phyloP scores from a whole-genome alignment of 2,888 invertebrate genomes.

The Punctoribates punctum region DNA sequence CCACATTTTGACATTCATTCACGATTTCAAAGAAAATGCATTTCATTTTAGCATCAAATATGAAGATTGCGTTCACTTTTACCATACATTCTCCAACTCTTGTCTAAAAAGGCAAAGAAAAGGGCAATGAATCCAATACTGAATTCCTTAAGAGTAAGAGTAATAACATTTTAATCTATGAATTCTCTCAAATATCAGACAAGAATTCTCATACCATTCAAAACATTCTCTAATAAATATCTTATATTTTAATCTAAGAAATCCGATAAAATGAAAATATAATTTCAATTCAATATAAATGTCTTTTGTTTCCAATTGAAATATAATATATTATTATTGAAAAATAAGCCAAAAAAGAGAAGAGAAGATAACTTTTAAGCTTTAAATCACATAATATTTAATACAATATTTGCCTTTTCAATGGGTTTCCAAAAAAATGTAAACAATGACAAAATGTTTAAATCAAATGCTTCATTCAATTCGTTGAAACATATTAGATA shows the following conservation, averaged over 20 bases:
- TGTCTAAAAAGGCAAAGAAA: too few species aligned
- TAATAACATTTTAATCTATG: constrained; percentile 16
- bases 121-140: not conserved
- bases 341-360: not conserved
- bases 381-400: not conserved
- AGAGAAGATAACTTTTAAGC: not conserved
- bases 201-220: not conserved
- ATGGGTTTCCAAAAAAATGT: not conserved
- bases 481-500: too few species aligned
- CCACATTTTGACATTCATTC: constrained; percentile 30
- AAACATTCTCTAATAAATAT: not conserved
- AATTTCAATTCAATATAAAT: not conserved
- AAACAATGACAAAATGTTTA: too few species aligned
- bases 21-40: constrained; percentile 11
- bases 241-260: not conserved
- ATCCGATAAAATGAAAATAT: not conserved
- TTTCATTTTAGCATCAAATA: constrained; percentile 17
- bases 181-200: constrained; percentile 19
- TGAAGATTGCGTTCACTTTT: constrained; percentile 23
- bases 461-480: too few species aligned
- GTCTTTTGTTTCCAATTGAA: not conserved
- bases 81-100: too few species aligned
- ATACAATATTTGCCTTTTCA: not conserved
- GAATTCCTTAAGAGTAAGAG: constrained; percentile 11
- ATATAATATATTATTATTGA: not conserved